These are phyloP conservation scores for Thera obeliscata DNA, from an alignment of 2,888 invertebrate species.

Conservation along the genomic window DNA sequence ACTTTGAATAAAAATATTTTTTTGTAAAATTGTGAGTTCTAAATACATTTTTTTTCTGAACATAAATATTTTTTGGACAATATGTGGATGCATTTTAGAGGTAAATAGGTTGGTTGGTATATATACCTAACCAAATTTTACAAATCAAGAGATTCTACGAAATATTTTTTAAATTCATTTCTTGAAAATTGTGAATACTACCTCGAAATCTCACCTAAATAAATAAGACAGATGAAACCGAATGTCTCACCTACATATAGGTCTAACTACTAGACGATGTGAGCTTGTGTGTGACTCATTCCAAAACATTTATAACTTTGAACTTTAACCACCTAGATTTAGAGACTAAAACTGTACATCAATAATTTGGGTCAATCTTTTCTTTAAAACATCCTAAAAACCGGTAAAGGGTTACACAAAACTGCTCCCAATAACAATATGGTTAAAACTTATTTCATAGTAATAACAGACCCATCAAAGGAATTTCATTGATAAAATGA, in stretches of 20 bases:
- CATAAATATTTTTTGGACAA: too few species aligned
- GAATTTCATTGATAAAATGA: conserved; percentile 39
- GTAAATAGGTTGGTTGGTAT: too few species aligned
- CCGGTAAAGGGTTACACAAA: neutral
- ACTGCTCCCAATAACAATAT: neutral
- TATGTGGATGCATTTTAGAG: too few species aligned
- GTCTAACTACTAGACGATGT: too few species aligned
- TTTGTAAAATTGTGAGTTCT: too few species aligned
- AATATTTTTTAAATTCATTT: neutral
- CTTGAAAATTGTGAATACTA: conserved; percentile 6
- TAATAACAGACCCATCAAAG: conserved; percentile 7
- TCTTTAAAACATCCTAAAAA: neutral
- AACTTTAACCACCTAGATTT: neutral
- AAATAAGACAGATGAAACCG: neutral
- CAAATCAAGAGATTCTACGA: too few species aligned
- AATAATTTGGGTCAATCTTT: neutral
- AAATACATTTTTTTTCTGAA: too few species aligned
- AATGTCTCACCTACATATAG: neutral
- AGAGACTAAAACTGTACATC: neutral
- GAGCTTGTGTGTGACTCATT: neutral
- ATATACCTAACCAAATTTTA: too few species aligned
- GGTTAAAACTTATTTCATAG: neutral
- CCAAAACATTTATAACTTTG: neutral
- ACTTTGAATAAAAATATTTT: too few species aligned
- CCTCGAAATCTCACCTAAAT: too few species aligned